Base-by-base conservation (phyloP, 2,888 invertebrate species). In the Cetonia aurata region DNA sequence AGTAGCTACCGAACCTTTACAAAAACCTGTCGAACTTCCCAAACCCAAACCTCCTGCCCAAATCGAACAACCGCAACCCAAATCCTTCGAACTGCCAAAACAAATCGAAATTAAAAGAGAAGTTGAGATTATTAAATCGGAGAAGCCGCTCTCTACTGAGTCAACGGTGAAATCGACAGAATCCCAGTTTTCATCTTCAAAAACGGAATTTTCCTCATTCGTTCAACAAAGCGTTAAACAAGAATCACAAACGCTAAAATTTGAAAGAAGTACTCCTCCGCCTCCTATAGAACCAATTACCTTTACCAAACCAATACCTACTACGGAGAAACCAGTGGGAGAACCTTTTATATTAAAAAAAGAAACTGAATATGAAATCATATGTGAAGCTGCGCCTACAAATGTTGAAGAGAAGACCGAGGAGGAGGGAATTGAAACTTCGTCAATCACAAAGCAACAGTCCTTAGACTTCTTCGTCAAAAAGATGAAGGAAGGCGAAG, bases 401-500 rank as follows among this genome's bases (percentile, higher is more conserved):
- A 75, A 78, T 67, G 75, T 72, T 25, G 78, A 79, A 67, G 80
- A 82, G 66, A 52, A 69, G 37, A 74, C 76, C 44, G 75, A 75
- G 65, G 77, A 78, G 25, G 73, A 75, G 50, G 83, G 83, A 9
- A 85, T 89, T 70, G 89, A 90, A 80, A 88, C 87, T 0, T 85
- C 86, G 44, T 89, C 88, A 6, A 90, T 91, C 72, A 87, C 89
- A 6, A 91, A 89, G 76, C 87, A 90, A 74, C 89, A 89, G 67
- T 91, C 91, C 0, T 84, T 90, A 56, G 90, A 89, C 77, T 92
- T 89, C 80, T 91, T 91, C 77, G 90, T 90, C 71, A 88, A 88
- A 13, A 88, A 90, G 80, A 88, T 91, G 50, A 88, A 88, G 76
- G 86, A 86, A 73, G 81, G 79, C 42, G 87, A 87, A 46, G 79